Percentiles rank a stretch among this genome's conserved stretches.
Evolutionary conservation across 1,140 invertebrate genomes (phyloP).

Genomic region (Caenorhabditis brenneri): DNA sequence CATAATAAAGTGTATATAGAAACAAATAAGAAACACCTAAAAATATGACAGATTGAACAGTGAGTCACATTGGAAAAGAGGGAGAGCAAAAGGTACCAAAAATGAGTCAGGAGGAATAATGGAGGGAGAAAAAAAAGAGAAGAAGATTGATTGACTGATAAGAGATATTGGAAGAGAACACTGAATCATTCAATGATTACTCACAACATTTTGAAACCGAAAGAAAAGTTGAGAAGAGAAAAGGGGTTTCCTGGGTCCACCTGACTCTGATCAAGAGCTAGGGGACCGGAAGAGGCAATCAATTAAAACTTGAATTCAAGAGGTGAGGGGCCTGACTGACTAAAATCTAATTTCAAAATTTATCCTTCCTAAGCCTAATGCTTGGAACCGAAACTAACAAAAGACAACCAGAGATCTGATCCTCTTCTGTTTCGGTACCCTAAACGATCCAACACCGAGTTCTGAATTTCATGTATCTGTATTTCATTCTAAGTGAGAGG

Average conservation of each 20-base stretch:
- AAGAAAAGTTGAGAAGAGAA: neutral
- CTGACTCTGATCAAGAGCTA: too few species aligned
- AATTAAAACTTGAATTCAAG: too few species aligned
- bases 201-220: neutral
- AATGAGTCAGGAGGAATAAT: neutral
- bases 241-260: neutral
- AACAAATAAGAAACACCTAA: neutral
- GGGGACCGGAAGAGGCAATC: too few species aligned
- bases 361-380: too few species aligned
- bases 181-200: neutral
- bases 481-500: too few species aligned
- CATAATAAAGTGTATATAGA: neutral
- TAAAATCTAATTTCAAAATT: too few species aligned
- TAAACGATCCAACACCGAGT: too few species aligned
- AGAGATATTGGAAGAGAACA: neutral
- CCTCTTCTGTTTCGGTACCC: too few species aligned
- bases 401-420: too few species aligned
- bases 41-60: neutral
- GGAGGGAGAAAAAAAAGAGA: neutral
- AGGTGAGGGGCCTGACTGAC: too few species aligned
- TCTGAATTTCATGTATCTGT: too few species aligned
- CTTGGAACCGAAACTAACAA: too few species aligned
- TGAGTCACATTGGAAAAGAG: neutral
- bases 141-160: conserved; percentile 5
- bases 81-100: neutral